Evolutionary conservation across 2,113 vertebrate genomes (phyloP), one percentile per base, ranked within the genome.

Genomic region (Tringa solitaria): DNA sequence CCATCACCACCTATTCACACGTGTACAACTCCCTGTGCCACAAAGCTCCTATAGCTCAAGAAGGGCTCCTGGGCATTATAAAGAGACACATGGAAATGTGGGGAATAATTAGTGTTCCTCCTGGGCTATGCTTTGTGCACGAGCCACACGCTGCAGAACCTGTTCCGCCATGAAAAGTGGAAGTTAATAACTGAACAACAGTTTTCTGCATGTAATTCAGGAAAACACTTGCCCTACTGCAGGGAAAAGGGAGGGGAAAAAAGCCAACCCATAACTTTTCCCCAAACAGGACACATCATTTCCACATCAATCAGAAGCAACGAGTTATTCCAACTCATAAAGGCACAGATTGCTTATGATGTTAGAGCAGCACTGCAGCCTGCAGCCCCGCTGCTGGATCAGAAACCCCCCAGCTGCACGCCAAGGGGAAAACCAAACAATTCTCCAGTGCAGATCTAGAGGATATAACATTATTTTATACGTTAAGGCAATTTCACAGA

Each of bases 241-340:
- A 84, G 37, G 46, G 3, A 64, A 23, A 81, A 87, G 23, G 75
- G 57, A 60, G 56, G 32, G 10, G 43, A 33, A 48, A 84, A 26
- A 12, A 12, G 6, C 23, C 6, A 41, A 41, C 37, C 37, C 53
- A 72, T 80, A 89, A 57, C 11, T 48, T 56, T 61, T 35, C 70
- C n/a, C 54, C 27, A 35, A 54, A 60, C 14, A 45, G 45, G 50
- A 12, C 22, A 53, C 41, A 63, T n/a, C 1, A 61, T 87, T 95
- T 82, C 87, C 80, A 92, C 69, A 91, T 87, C 60, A 46, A 51
- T 59, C 46, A 53, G 61, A 72, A 74, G 56, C 24, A 61, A 65
- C 2, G 5, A 74, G 75, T 77, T 92, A 79, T 12, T 75, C 39
- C 54, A 60, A 81, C 22, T 63, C 89, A 61, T 23, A 70, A 72